Evolutionary conservation across 1,140 invertebrate genomes (phyloP), one percentile per base, ranked within the genome.

Genomic region (Nasonia vitripennis): DNA sequence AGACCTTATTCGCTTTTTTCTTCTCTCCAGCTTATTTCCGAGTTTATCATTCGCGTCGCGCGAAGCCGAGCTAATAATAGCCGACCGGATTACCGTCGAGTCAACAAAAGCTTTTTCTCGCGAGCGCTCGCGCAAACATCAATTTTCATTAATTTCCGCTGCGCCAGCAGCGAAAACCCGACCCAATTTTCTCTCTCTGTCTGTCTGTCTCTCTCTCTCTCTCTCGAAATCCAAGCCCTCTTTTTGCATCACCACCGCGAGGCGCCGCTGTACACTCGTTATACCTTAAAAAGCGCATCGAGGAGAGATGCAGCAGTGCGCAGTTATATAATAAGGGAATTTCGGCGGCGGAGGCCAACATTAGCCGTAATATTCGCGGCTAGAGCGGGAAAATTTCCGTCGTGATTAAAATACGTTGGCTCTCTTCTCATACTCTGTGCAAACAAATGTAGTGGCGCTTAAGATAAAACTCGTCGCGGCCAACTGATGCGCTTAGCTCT

Each of bases 321-420:
- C 14, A 51, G 48, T 51, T 51, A 51, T 51, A 51, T 14, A 80
- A 73, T 10, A 55, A 55, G 48, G 17, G 41, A 55, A 78, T 83
- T 83, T 78, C 17, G 51, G 51, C 51, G 0, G 5, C n/a, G 20
- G 48, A 70, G 74, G 14, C 55, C 55, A 62, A 62, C 20, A n/a
- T 62, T 62, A 62, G 20, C 17, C 20, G 55, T 62, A 51, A 14
- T 20, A 62, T 62, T 62, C 55, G 48, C 20, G 34, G 20, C 20
- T 14, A 62, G 20, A 12, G 4, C 48, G 48, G 10, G 4, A 20
- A 62, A 62, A 2, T 62, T 62, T 9, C 55, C 7, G 45, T 78
- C 48, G 74, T 83, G 55, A 83, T 83, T 83, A 83, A 83, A 83
- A 83, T 83, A 70, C 74, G 74, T 83, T 83, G 74, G 4, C 74